A percentile compares a stretch with the other conserved stretches of the same genome.
Evolutionary conservation across 64 coral and sea anemone species (phyloP).

Genomic region (Catalaphyllia jardinei): DNA sequence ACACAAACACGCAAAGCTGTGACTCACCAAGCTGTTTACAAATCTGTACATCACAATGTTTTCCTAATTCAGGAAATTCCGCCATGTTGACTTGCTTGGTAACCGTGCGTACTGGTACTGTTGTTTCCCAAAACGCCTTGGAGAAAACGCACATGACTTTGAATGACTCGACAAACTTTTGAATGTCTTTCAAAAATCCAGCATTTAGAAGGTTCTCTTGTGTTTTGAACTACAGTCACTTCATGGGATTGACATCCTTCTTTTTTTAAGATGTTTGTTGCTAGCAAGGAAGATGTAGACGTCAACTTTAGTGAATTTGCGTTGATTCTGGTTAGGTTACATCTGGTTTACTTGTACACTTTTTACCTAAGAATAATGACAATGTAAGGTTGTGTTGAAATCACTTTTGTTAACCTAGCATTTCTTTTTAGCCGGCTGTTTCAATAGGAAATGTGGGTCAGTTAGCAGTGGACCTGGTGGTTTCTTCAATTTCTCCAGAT

Average conservation of each 20-base stretch:
- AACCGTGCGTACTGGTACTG: neutral
- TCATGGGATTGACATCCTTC: neutral
- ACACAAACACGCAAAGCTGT: neutral
- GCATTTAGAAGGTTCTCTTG: neutral
- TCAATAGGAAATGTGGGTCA: conserved; percentile 99
- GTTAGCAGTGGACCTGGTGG: conserved; percentile 84
- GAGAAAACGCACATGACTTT: neutral
- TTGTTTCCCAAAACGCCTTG: neutral
- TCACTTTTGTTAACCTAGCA: no score
- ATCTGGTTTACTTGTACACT: no score
- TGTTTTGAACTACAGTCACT: neutral
- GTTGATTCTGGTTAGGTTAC: conserved; percentile 64
- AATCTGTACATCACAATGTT: conserved; percentile 72
- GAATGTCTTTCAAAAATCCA: neutral
- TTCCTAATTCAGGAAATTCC: conserved; percentile 82
- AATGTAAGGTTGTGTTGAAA: neutral
- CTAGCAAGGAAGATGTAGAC: neutral
- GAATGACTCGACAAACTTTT: neutral
- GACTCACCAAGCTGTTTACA: conserved; percentile 86
- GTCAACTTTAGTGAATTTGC: conserved; percentile 68
- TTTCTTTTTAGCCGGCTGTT: conserved; percentile 75
- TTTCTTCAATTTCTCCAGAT: conserved; percentile 58
- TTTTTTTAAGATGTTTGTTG: conserved; percentile 60
- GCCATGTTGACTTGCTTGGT: conserved; percentile 81
- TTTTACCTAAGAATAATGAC: no score